phyloP scores from a whole-genome alignment of 2,113 vertebrate species.

The Prolemur simus region DNA sequence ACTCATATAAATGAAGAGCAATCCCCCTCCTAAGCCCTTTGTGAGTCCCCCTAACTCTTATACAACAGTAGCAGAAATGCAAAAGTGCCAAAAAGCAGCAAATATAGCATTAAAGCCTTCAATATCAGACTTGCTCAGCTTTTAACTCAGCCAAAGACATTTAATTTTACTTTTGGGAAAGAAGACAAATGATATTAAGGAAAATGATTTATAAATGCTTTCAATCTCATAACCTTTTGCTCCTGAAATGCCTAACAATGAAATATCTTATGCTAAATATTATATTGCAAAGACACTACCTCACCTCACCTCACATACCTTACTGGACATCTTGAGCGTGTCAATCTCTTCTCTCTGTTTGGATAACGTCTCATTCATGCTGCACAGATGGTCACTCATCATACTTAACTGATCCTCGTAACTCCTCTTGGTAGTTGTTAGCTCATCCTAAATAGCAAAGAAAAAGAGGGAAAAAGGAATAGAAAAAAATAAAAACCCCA shows the following conservation, averaged over 20 bases:
- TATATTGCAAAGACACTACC: not conserved
- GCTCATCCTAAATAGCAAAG: slow-evolving; percentile 89
- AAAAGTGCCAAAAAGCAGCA: not conserved
- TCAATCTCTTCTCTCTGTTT: slow-evolving; percentile 98
- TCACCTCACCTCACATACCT: slow-evolving; percentile 83
- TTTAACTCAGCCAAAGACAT: not conserved
- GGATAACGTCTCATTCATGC: slow-evolving; percentile 97
- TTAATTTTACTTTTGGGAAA: not conserved
- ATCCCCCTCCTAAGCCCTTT: not conserved
- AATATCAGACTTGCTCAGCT: not conserved
- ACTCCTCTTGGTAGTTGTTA: slow-evolving; percentile 97
- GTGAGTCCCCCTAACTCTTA: not conserved
- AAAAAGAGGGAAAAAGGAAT: not conserved
- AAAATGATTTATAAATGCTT: not conserved
- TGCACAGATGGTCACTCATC: slow-evolving; percentile 99
- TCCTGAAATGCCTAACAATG: not conserved
- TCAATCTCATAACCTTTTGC: not conserved
- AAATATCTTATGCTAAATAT: not conserved
- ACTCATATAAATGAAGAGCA: not conserved
- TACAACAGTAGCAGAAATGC: not conserved
- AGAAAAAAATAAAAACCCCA: not conserved
- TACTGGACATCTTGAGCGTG: slow-evolving; percentile 92
- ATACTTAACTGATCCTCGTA: slow-evolving; percentile 98
- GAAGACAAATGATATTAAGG: not conserved
- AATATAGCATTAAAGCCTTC: not conserved